Evolutionary conservation across 1,140 invertebrate species (phyloP), one percentile per base, ranked within the genome.

Genomic region (Leucophenga varia): DNA sequence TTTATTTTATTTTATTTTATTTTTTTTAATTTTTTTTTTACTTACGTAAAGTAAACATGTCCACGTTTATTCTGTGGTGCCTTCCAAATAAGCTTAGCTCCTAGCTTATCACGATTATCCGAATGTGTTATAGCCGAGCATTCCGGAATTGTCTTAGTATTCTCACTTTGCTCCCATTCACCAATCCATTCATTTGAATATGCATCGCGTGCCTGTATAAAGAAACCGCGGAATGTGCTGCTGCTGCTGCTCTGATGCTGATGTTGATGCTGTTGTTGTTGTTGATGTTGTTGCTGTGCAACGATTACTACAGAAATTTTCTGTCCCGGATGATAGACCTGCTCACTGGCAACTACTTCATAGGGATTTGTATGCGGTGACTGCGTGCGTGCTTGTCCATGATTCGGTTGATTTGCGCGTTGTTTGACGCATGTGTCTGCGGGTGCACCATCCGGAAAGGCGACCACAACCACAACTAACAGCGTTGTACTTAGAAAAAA

Each of bases 81-180:
- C 59, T 81, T 81, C 88, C 88, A 91, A 13, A 87, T 74, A 12
- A 91, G 77, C 9, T 81, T 86, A 2, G 87, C 87, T 25, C 83
- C 79, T 21, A 83, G 76, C 65, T 91, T 91, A 51, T 86, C 82
- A 32, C 81, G 78, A n/a, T 86, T 86, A 72, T 90, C 87, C 3
- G 83, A 83, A 61, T 91, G 88, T 9, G 88, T 90, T 47, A 90
- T 81, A 16, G 87, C 81, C n/a, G 86, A 82, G 68, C 89, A 90
- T 71, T 90, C 87, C 1, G 85, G 80, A 56, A 88, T 84, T 2
- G 82, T 78, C 47, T 86, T 89, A 0, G 86, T 86, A 57, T 89
- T 89, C 1, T 82, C 79, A 1, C 84, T 84, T 49, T 83, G 77
- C 22, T 82, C 77, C 82, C 86, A 90, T 9, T 80, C 77, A 8